These are phyloP conservation scores for Caenorhabditis doughertyi DNA, from an alignment of 2,888 invertebrate genomes.

Conservation along the genomic window DNA sequence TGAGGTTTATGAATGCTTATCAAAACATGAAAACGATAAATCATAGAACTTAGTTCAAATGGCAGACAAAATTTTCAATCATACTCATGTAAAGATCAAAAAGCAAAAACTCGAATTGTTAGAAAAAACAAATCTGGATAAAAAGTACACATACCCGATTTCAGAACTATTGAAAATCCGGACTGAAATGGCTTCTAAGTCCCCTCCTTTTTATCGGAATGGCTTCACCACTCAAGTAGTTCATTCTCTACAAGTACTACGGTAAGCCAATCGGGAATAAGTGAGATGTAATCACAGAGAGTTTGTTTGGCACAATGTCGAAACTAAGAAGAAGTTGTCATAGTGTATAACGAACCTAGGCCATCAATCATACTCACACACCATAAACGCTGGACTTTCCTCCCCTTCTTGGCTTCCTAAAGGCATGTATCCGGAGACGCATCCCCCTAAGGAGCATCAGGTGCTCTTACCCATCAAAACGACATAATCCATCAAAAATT, in stretches of 20 bases:
- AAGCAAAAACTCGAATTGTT: too few species aligned
- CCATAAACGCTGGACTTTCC: slow-evolving; percentile 28
- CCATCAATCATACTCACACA: slow-evolving; percentile 65
- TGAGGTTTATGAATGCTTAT: too few species aligned
- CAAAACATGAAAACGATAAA: too few species aligned
- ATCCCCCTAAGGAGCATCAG: slow-evolving; percentile 61
- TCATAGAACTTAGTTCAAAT: too few species aligned
- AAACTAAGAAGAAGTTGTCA: slow-evolving; percentile 49
- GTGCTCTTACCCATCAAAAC: slow-evolving; percentile 66
- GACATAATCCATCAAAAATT: slow-evolving; percentile 67
- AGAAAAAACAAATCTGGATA: too few species aligned
- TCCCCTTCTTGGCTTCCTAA: not conserved
- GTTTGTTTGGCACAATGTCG: slow-evolving; percentile 31
- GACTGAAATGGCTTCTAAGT: not conserved
- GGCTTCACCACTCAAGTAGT: not conserved
- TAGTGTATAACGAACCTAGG: slow-evolving; percentile 64
- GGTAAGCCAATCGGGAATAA: slow-evolving; percentile 54
- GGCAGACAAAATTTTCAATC: too few species aligned
- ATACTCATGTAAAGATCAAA: too few species aligned
- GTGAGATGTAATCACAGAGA: slow-evolving; percentile 51
- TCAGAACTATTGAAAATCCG: too few species aligned
- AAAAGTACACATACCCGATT: too few species aligned
- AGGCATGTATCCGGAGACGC: slow-evolving; percentile 22
- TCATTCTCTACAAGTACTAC: slow-evolving; percentile 22
- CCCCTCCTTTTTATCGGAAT: too few species aligned